Percentiles rank a stretch among this genome's conserved stretches.
These are phyloP conservation scores for Eupithecia exiguata DNA, from an alignment of 2,888 invertebrate genomes.

Conservation along the genomic window DNA sequence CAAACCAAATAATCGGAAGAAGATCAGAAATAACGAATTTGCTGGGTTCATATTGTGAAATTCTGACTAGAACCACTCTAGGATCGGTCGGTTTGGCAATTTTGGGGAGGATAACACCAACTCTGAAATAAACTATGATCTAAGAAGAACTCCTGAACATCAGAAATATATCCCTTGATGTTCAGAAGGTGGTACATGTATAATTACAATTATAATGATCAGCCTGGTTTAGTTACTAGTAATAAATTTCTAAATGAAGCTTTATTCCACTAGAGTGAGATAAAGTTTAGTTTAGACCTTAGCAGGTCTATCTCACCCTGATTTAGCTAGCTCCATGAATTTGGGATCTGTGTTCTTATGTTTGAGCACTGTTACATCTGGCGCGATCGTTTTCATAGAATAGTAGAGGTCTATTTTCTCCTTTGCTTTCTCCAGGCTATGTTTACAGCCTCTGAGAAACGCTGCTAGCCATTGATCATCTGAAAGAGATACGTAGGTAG, in stretches of 20 bases:
- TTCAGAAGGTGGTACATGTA: background rate
- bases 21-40: conserved; percentile 55
- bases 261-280: no score
- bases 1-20: conserved; percentile 47
- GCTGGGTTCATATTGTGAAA: conserved; percentile 73
- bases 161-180: no score
- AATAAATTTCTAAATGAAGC: background rate
- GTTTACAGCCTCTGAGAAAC: conserved; percentile 86
- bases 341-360: conserved; percentile 54
- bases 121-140: conserved; percentile 45
- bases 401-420: conserved; percentile 85
- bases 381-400: conserved; percentile 78
- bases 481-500: conserved; percentile 37
- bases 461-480: conserved; percentile 85
- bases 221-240: background rate
- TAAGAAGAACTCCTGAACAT: background rate
- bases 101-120: conserved; percentile 55
- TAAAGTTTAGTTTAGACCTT: no score
- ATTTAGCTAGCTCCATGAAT: conserved; percentile 54
- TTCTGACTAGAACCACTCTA: conserved; percentile 78
- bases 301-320: conserved; percentile 59
- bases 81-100: conserved; percentile 60
- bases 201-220: background rate
- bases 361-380: conserved; percentile 71
- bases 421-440: conserved; percentile 84